A percentile compares a stretch with the other conserved stretches of the same genome.
Conservation (phyloP, 1,140 invertebrate genomes). For the Anoplophora glabripennis region DNA sequence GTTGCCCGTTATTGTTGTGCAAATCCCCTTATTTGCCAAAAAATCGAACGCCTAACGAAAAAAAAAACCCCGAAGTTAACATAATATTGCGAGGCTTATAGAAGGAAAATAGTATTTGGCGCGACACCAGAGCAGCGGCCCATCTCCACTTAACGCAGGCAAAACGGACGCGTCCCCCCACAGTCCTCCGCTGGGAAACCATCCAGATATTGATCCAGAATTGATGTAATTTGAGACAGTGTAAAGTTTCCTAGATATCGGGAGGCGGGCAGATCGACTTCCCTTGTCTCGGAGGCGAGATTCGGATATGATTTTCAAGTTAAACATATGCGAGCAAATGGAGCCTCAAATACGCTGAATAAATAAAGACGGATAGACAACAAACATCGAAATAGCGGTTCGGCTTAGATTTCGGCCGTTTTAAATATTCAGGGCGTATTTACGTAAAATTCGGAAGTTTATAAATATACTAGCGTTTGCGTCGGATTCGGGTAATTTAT, state of each 20-base stretch:
- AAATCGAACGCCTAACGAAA: slow-evolving; percentile 7
- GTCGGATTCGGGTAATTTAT: no score
- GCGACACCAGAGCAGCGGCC: slow-evolving; percentile 5
- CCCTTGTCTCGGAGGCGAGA: not conserved
- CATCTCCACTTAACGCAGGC: slow-evolving; percentile 2
- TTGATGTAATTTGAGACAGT: slow-evolving; percentile 20
- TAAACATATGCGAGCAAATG: not conserved
- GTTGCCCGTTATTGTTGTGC: slow-evolving; percentile 9
- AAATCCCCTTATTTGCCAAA: slow-evolving; percentile 7
- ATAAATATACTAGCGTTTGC: no score
- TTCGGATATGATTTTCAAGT: slow-evolving; percentile 3
- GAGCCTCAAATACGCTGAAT: no score
- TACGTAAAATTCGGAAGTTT: no score
- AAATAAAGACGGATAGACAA: no score
- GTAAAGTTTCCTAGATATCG: slow-evolving; percentile 7
- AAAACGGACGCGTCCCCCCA: slow-evolving; percentile 5
- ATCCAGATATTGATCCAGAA: slow-evolving; percentile 16
- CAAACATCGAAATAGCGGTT: no score
- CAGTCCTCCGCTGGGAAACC: slow-evolving; percentile 7
- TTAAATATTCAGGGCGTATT: no score
- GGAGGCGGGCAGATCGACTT: not conserved
- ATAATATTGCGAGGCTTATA: slow-evolving; percentile 13
- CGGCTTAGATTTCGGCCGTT: no score
- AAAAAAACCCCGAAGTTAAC: not conserved
- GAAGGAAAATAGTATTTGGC: slow-evolving; percentile 20